A percentile compares a stretch with the other conserved stretches of the same genome.
Evolutionary conservation across 53 echinoderm and acorn worm genomes (phyloP).

Genomic region (Arbacia lixula): DNA sequence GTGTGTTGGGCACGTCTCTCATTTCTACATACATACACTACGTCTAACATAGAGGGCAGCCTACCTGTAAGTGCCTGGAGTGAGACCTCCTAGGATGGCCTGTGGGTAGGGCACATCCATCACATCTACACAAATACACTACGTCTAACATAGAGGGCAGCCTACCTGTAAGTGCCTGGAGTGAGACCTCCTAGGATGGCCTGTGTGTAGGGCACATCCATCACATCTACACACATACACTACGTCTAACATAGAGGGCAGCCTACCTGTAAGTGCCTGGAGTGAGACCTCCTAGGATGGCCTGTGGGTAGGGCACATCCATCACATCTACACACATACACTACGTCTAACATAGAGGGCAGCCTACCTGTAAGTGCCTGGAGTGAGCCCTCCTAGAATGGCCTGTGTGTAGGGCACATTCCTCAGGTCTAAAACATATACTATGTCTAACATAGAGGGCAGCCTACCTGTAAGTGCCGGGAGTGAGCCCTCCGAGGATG

Average conservation of each 20-base stretch:
- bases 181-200: constrained; percentile 86
- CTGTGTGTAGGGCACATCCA: constrained; percentile 81
- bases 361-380: constrained; percentile 88
- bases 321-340: too few species aligned
- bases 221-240: too few species aligned
- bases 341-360: too few species aligned
- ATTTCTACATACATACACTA: too few species aligned
- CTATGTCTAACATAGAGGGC: too few species aligned
- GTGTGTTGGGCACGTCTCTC: too few species aligned
- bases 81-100: constrained; percentile 85
- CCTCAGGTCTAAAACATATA: constrained; percentile 81
- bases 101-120: constrained; percentile 85
- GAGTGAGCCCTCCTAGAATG: constrained; percentile 81
- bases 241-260: too few species aligned
- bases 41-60: too few species aligned
- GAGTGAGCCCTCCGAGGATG: constrained; percentile 81
- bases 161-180: constrained; percentile 86
- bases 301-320: constrained; percentile 81
- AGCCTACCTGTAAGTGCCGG: constrained; percentile 83
- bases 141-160: too few species aligned
- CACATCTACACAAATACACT: too few species aligned
- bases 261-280: constrained; percentile 88
- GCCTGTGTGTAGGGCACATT: constrained; percentile 82
- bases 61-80: constrained; percentile 85
- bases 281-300: constrained; percentile 83